Base-by-base conservation (phyloP, 2,888 invertebrate genomes). In the Drosophila monieri region DNA sequence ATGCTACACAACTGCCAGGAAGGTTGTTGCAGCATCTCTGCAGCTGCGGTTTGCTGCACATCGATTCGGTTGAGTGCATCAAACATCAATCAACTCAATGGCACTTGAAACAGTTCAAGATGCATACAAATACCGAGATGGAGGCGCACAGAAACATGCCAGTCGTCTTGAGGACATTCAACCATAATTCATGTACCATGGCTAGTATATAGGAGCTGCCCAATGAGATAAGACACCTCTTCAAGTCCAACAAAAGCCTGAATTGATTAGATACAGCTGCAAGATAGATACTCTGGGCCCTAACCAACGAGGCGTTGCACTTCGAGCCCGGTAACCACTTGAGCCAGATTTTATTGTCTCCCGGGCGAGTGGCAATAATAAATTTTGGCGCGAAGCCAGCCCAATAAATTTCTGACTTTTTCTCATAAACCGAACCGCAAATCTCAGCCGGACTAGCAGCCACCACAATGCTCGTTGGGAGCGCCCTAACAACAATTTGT, bases 51-150 rank as follows among this genome's bases (percentile, higher is more conserved):
- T 79, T 75, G 73, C 72, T 83, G 83, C 83, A 81, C 87, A 85
- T 78, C 80, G 78, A 78, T 78, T 83, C 76, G 80, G 80, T 81
- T 87, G 79, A 86, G 87, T 80, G 80, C 85, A 88, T 77, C 88
- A 83, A 85, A 87, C 88, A 83, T 83, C 83, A 83, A 83, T 83
- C 83, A 83, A 87, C 81, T 87, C 83, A 85, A 81, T 85, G 88
- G 72, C 79, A 79, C 83, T 83, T 71, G 68, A 66, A 70, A 71
- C 67, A 32, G 32, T 21, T 23, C 23, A 71, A 44, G 59, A 54
- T 54, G n/a, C 35, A 35, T 35, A 48, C 47, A 57, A 35, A 68
- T 53, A 41, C 10, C n/a, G 12, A 55, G 69, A 73, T 51, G 73
- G 52, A 54, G 39, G 60, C 55, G 60, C 46, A 62, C 23, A 59